Evolutionary conservation across 2,113 vertebrate species (phyloP).

Genomic region (Kryptolebias marmoratus): DNA sequence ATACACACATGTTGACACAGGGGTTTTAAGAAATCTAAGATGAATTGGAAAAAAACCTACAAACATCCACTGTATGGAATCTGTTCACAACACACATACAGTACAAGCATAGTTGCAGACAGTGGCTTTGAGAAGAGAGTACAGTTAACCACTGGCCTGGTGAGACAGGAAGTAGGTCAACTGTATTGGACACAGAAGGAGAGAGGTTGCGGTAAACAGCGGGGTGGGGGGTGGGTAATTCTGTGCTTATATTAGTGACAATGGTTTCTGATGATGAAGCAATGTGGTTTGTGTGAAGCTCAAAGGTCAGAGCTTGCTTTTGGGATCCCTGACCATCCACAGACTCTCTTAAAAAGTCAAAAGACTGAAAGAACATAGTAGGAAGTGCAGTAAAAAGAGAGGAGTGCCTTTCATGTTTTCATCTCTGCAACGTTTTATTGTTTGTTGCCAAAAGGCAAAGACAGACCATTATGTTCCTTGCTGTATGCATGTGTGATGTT

Average conservation of each 20-base stretch:
- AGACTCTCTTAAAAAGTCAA: slow-evolving; percentile 15
- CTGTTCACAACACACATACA: not conserved
- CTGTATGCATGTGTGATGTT: too few species aligned
- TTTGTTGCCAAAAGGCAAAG: too few species aligned
- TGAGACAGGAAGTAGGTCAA: slow-evolving; percentile 80
- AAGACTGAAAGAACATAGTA: slow-evolving; percentile 24
- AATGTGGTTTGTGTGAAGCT: slow-evolving; percentile 3
- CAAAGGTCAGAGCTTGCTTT: slow-evolving; percentile 2
- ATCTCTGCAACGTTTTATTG: slow-evolving; percentile 28
- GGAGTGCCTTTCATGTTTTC: slow-evolving; percentile 60
- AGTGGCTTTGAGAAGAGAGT: slow-evolving; percentile 36
- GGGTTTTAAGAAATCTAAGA: not conserved
- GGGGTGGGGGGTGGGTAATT: not conserved
- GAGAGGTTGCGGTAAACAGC: not conserved
- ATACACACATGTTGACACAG: not conserved
- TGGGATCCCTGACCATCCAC: slow-evolving; percentile 9
- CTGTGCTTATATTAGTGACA: slow-evolving; percentile 34
- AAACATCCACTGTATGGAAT: not conserved
- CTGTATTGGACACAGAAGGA: slow-evolving; percentile 55
- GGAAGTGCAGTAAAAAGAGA: slow-evolving; percentile 49
- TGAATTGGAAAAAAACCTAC: not conserved
- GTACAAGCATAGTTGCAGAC: not conserved
- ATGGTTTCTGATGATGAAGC: slow-evolving; percentile 26
- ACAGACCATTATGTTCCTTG: too few species aligned
- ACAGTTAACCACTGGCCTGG: slow-evolving; percentile 59